Percentiles rank a stretch among this genome's conserved stretches.
These are phyloP conservation scores for Pyrrhia umbra DNA, from an alignment of 2,888 invertebrate genomes.

Conservation along the genomic window DNA sequence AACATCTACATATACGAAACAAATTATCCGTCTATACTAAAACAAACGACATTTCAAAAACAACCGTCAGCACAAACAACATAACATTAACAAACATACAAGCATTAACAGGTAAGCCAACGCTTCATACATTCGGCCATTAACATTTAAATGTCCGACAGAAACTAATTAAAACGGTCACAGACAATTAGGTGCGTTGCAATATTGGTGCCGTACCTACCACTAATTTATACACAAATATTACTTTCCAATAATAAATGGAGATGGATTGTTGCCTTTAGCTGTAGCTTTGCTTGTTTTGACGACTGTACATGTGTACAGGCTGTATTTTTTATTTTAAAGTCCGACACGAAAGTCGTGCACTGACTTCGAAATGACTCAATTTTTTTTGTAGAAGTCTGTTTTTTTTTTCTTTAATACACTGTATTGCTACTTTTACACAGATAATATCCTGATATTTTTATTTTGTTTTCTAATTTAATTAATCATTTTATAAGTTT, in stretches of 20 bases:
- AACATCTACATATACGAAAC: neutral
- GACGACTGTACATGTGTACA: neutral
- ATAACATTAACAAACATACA: slow-evolving; percentile 41
- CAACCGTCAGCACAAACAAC: slow-evolving; percentile 31
- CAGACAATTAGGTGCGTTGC: slow-evolving; percentile 69
- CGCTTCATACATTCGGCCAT: slow-evolving; percentile 55
- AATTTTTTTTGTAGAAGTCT: no score
- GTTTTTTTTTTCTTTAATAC: neutral
- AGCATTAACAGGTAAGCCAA: slow-evolving; percentile 51
- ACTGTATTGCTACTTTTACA: no score
- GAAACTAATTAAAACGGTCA: slow-evolving; percentile 72
- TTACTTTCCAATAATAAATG: slow-evolving; percentile 41
- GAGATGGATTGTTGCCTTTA: slow-evolving; percentile 35
- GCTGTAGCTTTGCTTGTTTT: slow-evolving; percentile 9
- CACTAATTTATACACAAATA: slow-evolving; percentile 62
- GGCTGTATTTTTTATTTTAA: neutral
- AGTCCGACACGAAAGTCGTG: neutral
- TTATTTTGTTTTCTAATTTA: no score
- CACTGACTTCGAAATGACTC: neutral
- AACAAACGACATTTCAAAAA: slow-evolving; percentile 14
- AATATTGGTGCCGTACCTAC: slow-evolving; percentile 64
- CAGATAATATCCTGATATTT: no score
- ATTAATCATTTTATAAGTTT: no score
- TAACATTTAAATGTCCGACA: slow-evolving; percentile 65
- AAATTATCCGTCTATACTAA: neutral